Evolutionary conservation across 2,113 vertebrate species (phyloP).

Genomic region (Bostrychus sinensis): DNA sequence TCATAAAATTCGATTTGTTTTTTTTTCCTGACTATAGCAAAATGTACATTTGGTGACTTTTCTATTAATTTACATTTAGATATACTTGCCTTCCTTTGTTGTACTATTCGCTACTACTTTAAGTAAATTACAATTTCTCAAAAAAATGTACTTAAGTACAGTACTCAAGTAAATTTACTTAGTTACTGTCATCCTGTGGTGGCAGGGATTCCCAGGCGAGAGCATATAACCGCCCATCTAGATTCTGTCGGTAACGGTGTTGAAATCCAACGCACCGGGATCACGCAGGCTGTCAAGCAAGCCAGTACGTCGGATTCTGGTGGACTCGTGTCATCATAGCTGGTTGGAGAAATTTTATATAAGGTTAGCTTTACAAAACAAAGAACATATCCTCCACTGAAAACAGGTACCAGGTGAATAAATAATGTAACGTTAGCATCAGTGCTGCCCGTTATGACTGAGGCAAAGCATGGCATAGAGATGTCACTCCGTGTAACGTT

Average conservation of each 20-base stretch:
- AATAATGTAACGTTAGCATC: not conserved
- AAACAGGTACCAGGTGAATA: conserved; percentile 51
- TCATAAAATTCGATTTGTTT: no score
- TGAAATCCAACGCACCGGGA: not conserved
- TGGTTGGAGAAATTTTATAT: not conserved
- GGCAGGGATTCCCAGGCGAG: rapidly evolving
- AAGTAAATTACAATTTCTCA: not conserved
- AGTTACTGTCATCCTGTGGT: no score
- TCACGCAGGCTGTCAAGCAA: not conserved
- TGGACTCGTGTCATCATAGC: not conserved
- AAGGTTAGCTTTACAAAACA: not conserved
- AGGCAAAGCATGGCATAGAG: not conserved
- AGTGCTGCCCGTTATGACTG: not conserved
- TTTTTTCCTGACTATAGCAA: no score
- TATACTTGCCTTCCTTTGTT: no score
- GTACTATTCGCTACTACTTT: no score
- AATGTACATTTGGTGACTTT: no score
- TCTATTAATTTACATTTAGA: no score
- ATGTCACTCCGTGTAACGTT: conserved; percentile 62
- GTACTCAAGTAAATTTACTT: no score
- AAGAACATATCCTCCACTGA: conserved; percentile 21
- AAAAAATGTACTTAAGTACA: no score
- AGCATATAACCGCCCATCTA: conserved; percentile 20
- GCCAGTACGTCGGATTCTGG: not conserved
- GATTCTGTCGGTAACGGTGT: not conserved